phyloP scores from a whole-genome alignment of 2,888 invertebrate genomes.

The Polydrusus pterygomalis region DNA sequence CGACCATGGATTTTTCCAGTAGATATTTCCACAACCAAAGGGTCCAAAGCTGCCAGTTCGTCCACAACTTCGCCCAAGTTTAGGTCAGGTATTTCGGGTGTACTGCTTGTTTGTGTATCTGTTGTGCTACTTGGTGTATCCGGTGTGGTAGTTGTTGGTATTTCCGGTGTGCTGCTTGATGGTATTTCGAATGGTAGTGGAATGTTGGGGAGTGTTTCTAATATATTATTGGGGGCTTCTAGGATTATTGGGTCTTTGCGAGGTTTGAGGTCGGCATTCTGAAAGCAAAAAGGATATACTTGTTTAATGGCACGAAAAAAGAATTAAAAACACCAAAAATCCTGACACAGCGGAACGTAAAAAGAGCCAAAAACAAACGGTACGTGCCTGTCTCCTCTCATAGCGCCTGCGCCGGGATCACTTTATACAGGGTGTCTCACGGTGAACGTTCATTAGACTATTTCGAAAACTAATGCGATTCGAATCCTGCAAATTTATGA shows the following conservation, averaged over 20 bases:
- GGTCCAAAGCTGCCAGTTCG: neutral
- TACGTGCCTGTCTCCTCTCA: no score
- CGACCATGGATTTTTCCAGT: constrained; percentile 59
- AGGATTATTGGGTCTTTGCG: neutral
- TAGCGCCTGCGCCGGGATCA: no score
- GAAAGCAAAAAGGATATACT: neutral
- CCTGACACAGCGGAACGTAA: no score
- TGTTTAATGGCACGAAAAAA: neutral
- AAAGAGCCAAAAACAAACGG: no score
- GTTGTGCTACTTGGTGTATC: neutral
- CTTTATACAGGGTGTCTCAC: no score
- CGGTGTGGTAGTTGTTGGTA: neutral
- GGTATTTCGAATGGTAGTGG: neutral
- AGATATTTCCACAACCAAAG: constrained; percentile 47
- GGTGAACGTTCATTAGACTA: no score
- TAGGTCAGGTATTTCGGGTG: neutral
- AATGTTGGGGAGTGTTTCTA: no score
- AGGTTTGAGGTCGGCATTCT: neutral
- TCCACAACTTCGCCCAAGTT: neutral
- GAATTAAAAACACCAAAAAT: no score
- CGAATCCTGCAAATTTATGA: no score
- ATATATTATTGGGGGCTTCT: neutral
- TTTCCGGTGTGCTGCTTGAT: neutral
- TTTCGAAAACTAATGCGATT: no score
- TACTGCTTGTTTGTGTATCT: neutral